Base-by-base conservation (phyloP, 2,888 invertebrate genomes). In the Drosophila cracens region DNA sequence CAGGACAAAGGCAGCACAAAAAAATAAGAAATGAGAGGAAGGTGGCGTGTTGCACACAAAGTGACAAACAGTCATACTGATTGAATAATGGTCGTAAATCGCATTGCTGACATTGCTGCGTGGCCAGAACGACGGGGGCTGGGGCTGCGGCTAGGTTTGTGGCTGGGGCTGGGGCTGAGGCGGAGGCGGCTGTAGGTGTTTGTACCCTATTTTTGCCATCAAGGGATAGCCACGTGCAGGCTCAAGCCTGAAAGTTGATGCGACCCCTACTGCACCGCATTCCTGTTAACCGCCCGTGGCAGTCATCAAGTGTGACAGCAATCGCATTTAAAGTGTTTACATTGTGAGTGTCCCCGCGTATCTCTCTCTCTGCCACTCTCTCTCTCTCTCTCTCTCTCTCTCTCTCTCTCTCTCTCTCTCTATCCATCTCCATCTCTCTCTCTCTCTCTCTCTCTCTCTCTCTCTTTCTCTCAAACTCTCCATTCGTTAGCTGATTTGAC, bases 41-140 rank as follows among this genome's bases (percentile, higher is more conserved):
- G 48, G 68, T 69, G 73, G 70, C 67, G 60, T 73, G 67, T 70
- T 74, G 83, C 77, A 82, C 82, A 87, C 87, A 90, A 83, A 87
- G 90, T 87, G 90, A 87, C 87, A 87, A 90, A 87, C 89, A 90
- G 87, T 87, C 87, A 89, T 87, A 90, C 87, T 87, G 87, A 87
- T 87, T 87, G 87, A 87, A 87, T 87, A 87, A 87, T 87, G 90
- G 87, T 90, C 89, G 90, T 89, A 87, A 87, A 87, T 87, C 90
- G 87, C 90, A 87, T 89, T 90, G 90, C 82, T 78, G 89, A 87
- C 90, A 87, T 73, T 70, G 83, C 83, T 78, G 70, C 56, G 59
- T 71, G 76, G 75, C 69, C 71, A 57, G 51, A 52, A 38, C 52
- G 29, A 34, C 48, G 38, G 11, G 38, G 21, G 16, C 16, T 4